A percentile compares a stretch with the other conserved stretches of the same genome.
Evolutionary conservation across 2,113 vertebrate species (phyloP).

Genomic region (Fregetta grallaria): DNA sequence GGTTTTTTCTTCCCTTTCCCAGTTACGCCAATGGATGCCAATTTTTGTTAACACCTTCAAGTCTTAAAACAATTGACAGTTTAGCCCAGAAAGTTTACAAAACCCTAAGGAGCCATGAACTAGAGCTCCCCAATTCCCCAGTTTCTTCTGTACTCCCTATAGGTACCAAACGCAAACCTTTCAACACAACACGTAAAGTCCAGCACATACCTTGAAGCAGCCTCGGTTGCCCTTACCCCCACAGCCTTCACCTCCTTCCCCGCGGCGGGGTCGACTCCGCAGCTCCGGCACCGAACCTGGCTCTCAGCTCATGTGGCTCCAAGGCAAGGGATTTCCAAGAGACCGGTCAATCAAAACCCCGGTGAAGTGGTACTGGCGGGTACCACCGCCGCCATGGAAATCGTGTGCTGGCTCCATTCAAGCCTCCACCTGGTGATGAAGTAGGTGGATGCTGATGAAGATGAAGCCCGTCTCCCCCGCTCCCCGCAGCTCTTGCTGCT

Average conservation of each 20-base stretch:
- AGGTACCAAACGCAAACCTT: not conserved
- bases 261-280: rapidly evolving
- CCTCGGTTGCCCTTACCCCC: not conserved
- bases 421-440: not conserved
- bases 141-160: not conserved
- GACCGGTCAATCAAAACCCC: rapidly evolving
- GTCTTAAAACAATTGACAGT: not conserved
- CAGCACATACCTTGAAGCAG: not conserved
- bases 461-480: not conserved
- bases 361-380: rapidly evolving
- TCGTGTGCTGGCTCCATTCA: not conserved
- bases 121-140: not conserved
- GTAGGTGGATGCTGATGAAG: not conserved
- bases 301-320: rapidly evolving
- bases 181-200: not conserved
- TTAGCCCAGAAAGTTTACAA: not conserved
- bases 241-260: not conserved
- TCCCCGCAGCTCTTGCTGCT: not conserved
- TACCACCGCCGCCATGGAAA: not conserved
- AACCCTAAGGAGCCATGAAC: not conserved
- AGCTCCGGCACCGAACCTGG: rapidly evolving
- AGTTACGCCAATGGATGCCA: rapidly evolving
- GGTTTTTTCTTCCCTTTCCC: not conserved
- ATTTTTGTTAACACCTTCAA: not conserved
- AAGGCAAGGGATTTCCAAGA: not conserved